These are phyloP conservation scores for Whitmania pigra DNA, from an alignment of 1,140 invertebrate species.

Conservation along the genomic window DNA sequence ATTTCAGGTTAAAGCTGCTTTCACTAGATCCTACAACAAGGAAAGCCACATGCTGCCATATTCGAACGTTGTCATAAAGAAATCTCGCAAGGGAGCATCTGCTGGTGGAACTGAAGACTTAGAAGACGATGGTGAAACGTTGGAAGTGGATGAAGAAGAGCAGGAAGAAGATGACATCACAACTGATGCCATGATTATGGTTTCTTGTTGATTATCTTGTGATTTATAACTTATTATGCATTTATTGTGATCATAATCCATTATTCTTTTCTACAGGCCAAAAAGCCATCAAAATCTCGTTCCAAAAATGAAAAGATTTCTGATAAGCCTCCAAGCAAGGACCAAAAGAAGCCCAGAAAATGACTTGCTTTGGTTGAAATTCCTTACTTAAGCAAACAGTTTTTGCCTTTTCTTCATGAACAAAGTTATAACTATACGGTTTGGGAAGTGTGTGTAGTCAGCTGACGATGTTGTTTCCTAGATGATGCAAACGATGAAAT, in stretches of 20 bases:
- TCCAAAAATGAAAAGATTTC: too few relatives aligned
- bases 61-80: constrained; percentile 48
- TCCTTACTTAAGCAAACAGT: too few relatives aligned
- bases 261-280: constrained; percentile 14
- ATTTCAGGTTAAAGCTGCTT: constrained; percentile 68
- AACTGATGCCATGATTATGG: constrained; percentile 67
- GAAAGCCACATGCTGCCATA: constrained; percentile 59
- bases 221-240: too few relatives aligned
- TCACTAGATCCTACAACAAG: constrained; percentile 84
- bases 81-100: constrained; percentile 39
- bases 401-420: too few relatives aligned
- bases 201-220: constrained; percentile 34
- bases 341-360: too few relatives aligned
- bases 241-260: neutral
- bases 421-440: too few relatives aligned
- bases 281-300: constrained; percentile 13
- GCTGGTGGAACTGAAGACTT: constrained; percentile 28
- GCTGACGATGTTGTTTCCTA: too few relatives aligned
- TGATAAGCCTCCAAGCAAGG: too few relatives aligned
- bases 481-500: too few relatives aligned
- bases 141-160: constrained; percentile 41
- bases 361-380: too few relatives aligned
- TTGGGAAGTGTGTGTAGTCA: too few relatives aligned
- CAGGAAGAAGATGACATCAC: constrained; percentile 53
- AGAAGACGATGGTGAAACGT: constrained; percentile 25